A percentile compares a stretch with the other conserved stretches of the same genome.
phyloP scores from a whole-genome alignment of 2,888 invertebrate species.

The Drosophila helvetica region DNA sequence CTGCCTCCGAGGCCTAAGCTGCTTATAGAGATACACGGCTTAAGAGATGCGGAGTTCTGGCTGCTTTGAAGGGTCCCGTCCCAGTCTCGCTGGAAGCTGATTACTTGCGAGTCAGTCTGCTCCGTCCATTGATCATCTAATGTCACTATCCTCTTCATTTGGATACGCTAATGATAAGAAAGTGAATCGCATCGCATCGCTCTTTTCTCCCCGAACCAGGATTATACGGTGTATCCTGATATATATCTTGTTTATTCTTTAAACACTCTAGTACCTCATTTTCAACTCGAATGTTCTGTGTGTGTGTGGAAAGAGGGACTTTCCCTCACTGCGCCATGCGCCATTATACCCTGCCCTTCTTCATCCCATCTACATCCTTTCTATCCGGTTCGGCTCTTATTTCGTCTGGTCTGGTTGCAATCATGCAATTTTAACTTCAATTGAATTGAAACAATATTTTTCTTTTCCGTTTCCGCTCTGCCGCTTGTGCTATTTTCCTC shows the following conservation, averaged over 20 bases:
- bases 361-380: neutral
- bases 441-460: slow-evolving; percentile 82
- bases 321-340: slow-evolving; percentile 36
- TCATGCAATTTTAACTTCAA: slow-evolving; percentile 79
- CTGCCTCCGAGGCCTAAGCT: slow-evolving; percentile 32
- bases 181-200: neutral
- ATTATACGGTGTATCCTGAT: slow-evolving; percentile 16
- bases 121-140: neutral
- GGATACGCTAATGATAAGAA: neutral
- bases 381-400: slow-evolving; percentile 28
- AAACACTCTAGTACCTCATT: slow-evolving; percentile 41
- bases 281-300: slow-evolving; percentile 24
- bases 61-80: neutral
- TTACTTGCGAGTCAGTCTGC: slow-evolving; percentile 21
- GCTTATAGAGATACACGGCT: slow-evolving; percentile 40
- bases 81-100: slow-evolving; percentile 12
- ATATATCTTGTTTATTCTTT: slow-evolving; percentile 37
- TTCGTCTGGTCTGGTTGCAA: slow-evolving; percentile 63
- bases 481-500: slow-evolving; percentile 59
- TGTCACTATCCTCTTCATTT: neutral
- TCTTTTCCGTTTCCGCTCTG: slow-evolving; percentile 75
- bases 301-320: neutral
- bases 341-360: slow-evolving; percentile 16
- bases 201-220: slow-evolving; percentile 14
- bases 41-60: slow-evolving; percentile 1